A percentile compares a stretch with the other conserved stretches of the same genome.
Evolutionary conservation across 2,888 invertebrate species (phyloP).

Genomic region (Perdita meconis): DNA sequence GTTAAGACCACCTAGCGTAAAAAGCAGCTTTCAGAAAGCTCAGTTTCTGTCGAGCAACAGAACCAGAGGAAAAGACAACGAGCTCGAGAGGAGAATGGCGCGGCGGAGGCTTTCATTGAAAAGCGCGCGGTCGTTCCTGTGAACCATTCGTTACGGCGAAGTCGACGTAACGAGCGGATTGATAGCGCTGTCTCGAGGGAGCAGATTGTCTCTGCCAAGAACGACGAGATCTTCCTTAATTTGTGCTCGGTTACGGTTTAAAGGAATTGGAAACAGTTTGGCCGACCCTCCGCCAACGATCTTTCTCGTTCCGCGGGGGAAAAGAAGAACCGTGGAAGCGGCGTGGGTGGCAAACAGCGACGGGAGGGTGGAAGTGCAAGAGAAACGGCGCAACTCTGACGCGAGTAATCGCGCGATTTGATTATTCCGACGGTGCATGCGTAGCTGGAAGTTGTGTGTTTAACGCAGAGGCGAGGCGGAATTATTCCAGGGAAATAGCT

Average conservation of each 20-base stretch:
- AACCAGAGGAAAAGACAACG: too few relatives aligned
- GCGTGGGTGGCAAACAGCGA: too few relatives aligned
- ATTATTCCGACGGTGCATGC: not conserved
- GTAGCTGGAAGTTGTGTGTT: not conserved
- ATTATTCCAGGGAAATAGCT: slow-evolving; percentile 27
- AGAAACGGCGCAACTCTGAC: not conserved
- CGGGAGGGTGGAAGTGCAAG: not conserved
- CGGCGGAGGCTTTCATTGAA: slow-evolving; percentile 18
- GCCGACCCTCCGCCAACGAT: not conserved
- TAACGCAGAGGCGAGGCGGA: slow-evolving; percentile 10
- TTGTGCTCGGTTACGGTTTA: not conserved
- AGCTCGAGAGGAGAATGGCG: too few relatives aligned
- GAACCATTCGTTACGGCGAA: slow-evolving; percentile 8
- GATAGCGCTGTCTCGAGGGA: not conserved
- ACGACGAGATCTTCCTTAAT: slow-evolving; percentile 7
- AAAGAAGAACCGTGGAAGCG: not conserved
- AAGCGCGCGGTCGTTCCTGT: slow-evolving; percentile 11
- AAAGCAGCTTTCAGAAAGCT: too few relatives aligned
- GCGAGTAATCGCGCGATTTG: slow-evolving; percentile 7
- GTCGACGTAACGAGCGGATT: slow-evolving; percentile 35
- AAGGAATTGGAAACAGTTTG: not conserved
- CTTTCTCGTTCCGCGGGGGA: not conserved
- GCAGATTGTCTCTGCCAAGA: slow-evolving; percentile 5
- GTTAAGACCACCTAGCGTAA: too few relatives aligned
- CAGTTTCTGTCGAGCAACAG: too few relatives aligned